A percentile compares a stretch with the other conserved stretches of the same genome.
phyloP scores from a whole-genome alignment of 2,113 vertebrate genomes.

The Upupa epops region DNA sequence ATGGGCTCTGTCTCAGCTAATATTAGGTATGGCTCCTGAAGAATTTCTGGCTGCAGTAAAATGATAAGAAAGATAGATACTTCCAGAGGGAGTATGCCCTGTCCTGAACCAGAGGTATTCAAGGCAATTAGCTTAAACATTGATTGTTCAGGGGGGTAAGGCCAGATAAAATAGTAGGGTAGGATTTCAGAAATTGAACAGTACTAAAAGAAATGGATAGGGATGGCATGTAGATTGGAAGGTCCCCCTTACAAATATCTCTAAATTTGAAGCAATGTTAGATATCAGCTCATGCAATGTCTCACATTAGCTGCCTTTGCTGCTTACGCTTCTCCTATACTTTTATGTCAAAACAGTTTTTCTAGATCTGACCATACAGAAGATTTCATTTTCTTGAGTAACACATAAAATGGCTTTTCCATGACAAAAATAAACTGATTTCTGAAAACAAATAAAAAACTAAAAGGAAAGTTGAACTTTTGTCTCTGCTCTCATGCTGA shows the following conservation, averaged over 20 bases:
- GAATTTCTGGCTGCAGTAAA: background rate
- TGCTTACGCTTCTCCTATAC: background rate
- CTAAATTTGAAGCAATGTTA: background rate
- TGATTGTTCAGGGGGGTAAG: background rate
- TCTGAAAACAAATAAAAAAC: accelerated
- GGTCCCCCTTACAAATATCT: background rate
- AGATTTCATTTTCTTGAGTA: background rate
- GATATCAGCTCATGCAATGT: background rate
- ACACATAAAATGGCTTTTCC: background rate
- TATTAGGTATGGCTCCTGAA: background rate
- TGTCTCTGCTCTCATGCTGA: background rate
- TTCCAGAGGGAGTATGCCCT: conserved; percentile 9
- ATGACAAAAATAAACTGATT: background rate
- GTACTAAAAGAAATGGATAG: background rate
- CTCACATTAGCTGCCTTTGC: background rate
- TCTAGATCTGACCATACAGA: background rate
- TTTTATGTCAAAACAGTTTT: background rate
- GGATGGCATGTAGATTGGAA: background rate
- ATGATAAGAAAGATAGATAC: conserved; percentile 1
- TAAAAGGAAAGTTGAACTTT: background rate
- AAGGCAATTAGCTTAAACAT: conserved; percentile 34
- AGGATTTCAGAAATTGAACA: background rate
- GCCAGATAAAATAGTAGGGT: background rate
- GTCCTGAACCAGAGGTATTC: background rate
- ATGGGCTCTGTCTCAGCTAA: background rate